Evolutionary conservation across 2,113 vertebrate genomes (phyloP), one percentile per base, ranked within the genome.

Genomic region (Boulengeromyrus knoepffleri): DNA sequence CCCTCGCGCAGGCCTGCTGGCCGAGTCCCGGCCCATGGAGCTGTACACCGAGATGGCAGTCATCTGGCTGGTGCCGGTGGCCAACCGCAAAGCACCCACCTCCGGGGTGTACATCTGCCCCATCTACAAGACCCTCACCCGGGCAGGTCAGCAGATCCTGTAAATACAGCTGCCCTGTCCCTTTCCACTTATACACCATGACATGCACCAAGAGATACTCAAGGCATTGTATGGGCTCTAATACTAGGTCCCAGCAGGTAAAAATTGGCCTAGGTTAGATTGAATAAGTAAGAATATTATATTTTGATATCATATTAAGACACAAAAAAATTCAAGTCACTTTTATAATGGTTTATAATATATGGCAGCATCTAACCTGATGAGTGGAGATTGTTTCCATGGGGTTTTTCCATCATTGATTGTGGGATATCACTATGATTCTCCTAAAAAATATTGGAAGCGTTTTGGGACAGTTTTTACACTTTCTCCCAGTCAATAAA

Each of bases 111-210:
- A 98, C 89, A 3, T 98, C 52, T 98, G 98, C 91, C 97, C 97
- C n/a, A 96, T 98, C 94, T 99, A 98, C 27, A 98, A 98, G 94
- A 99, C 98, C 0, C 96, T 98, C 70, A 97, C 97, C 45, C 96
- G 97, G 0, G 97, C 98, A 90, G 98, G 97, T 99, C 93, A 47
- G 95, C 90, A 77, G 9, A 31, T 31, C 31, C 31, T 49, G 8
- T n/a, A 39, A 42, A 39, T 10, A 39, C 45, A 36, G 17, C 24
- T 31, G 50, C 88, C 9, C 13, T 45, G 9, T 5, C 31, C n/a
- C 56, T 39, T n/a, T 42, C 70, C 70, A 39, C 39, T 77, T 77
- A 39, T 42, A 77, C 36, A 19, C 36, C 70, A 19, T 42, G 70
- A 36, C 36, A 77, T 17, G 36, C 70, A 5, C 70, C 4, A 77